Conservation (phyloP, 2,888 invertebrate species). For the Phymatocera aterrima region DNA sequence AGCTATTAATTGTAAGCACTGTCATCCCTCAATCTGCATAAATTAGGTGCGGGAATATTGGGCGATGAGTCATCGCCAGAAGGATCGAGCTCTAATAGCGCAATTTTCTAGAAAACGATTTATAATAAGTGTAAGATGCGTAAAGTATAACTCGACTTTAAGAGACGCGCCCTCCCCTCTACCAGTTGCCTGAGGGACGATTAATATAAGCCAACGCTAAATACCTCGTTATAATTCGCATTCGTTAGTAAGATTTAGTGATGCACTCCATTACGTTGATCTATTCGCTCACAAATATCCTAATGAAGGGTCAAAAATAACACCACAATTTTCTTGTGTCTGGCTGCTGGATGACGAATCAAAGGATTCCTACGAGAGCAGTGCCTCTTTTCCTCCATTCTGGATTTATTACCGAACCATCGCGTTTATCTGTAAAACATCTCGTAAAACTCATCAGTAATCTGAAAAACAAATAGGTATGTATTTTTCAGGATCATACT, state of each 20-base stretch:
- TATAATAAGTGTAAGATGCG: constrained; percentile 2
- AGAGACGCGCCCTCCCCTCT: constrained; percentile 6
- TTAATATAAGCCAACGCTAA: constrained; percentile 51
- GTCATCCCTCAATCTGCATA: constrained; percentile 64
- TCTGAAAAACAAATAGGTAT: neutral
- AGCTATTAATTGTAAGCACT: constrained; percentile 66
- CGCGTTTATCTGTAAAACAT: no score
- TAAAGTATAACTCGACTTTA: constrained; percentile 35
- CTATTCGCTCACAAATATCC: neutral
- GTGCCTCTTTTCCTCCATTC: neutral
- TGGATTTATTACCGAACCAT: neutral
- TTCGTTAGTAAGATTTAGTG: constrained; percentile 47
- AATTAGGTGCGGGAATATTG: constrained; percentile 54
- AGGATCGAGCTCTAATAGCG: constrained; percentile 35
- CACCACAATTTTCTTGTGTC: neutral
- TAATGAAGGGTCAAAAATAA: constrained; percentile 21
- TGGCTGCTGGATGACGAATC: neutral
- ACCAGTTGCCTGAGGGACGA: constrained; percentile 21
- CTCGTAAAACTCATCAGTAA: no score
- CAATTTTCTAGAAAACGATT: constrained; percentile 44
- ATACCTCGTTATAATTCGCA: constrained; percentile 45
- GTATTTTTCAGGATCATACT: neutral
- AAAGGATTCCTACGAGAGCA: neutral
- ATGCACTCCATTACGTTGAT: constrained; percentile 5
- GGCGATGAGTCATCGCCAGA: constrained; percentile 45